Evolutionary conservation across 2,888 invertebrate species (phyloP), one percentile per base, ranked within the genome.

Genomic region (Drosophila quinaria): DNA sequence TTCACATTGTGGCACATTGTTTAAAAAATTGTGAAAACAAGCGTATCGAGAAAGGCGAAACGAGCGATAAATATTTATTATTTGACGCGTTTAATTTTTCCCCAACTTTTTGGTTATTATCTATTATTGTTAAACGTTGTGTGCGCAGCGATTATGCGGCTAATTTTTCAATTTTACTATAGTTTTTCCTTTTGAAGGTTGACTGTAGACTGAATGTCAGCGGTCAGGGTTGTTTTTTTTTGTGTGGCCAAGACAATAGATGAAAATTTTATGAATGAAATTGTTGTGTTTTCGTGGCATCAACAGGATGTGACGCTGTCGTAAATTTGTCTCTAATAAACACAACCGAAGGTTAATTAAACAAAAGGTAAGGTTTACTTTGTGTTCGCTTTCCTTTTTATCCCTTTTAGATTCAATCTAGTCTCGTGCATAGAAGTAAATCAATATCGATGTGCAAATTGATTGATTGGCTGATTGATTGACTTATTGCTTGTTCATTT

Each of bases 241-340:
- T 52, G 47, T 42, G 31, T 56, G 50, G 66, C 47, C 50, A 68
- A 56, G 51, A 67, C 63, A 70, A 65, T 76, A 35, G 56, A 58
- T 31, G 44, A 25, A 41, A 13, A 56, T 49, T 58, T 55, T 42
- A 66, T 79, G 70, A 75, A 75, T 79, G 70, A 55, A 55, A 41
- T 62, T 31, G 39, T 54, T 55, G 51, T 61, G 58, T 47, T 44
- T 37, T 51, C 52, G 35, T 44, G 39, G 46, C 22, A 39, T 67
- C 59, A 65, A 81, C 87, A 89, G 83, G 89, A 84, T 89, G 89
- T 89, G 83, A 89, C 83, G 89, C 64, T 50, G 46, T 70, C 58
- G 78, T 83, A 62, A 81, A 85, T 85, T 63, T 59, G 74, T 77
- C 66, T 74, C 68, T 72, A 74, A 72, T 89, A 78, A 84, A 87